These are phyloP conservation scores for Orchesella cincta DNA, from an alignment of 1,140 invertebrate genomes.

Conservation along the genomic window DNA sequence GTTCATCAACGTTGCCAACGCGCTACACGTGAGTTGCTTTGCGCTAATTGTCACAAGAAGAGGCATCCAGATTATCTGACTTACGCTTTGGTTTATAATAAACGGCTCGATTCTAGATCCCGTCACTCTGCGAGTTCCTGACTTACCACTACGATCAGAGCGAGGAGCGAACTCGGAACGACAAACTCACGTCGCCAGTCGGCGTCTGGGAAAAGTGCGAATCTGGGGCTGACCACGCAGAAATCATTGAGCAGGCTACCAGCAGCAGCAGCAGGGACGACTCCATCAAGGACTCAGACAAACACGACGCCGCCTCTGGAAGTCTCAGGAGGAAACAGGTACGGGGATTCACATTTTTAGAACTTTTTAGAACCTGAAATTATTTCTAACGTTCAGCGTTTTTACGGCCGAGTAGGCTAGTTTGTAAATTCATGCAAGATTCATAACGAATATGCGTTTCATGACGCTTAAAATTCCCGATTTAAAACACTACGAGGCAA, in stretches of 20 bases:
- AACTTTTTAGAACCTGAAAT: not conserved
- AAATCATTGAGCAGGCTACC: not conserved
- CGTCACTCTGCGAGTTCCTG: not conserved
- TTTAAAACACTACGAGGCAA: too few species aligned
- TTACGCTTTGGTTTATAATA: too few species aligned
- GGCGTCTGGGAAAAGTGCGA: not conserved
- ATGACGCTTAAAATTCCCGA: too few species aligned
- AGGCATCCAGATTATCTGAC: too few species aligned
- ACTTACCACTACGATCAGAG: not conserved
- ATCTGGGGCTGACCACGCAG: not conserved
- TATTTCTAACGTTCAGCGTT: too few species aligned
- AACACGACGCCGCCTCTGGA: not conserved
- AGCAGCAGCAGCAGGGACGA: not conserved
- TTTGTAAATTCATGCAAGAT: too few species aligned
- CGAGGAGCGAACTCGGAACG: not conserved
- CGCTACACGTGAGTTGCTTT: not conserved
- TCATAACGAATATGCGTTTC: too few species aligned
- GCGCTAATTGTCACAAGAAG: too few species aligned
- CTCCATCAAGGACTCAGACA: not conserved
- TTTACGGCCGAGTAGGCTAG: too few species aligned
- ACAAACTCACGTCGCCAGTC: not conserved
- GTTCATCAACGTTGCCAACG: not conserved
- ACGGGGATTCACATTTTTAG: not conserved
- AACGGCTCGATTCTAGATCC: not conserved
- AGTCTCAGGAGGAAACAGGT: not conserved